Evolutionary conservation across 2,797 vertebrate species (phyloP), one percentile per base, ranked within the genome.

Genomic region (Eupleurogrammus muticus): DNA sequence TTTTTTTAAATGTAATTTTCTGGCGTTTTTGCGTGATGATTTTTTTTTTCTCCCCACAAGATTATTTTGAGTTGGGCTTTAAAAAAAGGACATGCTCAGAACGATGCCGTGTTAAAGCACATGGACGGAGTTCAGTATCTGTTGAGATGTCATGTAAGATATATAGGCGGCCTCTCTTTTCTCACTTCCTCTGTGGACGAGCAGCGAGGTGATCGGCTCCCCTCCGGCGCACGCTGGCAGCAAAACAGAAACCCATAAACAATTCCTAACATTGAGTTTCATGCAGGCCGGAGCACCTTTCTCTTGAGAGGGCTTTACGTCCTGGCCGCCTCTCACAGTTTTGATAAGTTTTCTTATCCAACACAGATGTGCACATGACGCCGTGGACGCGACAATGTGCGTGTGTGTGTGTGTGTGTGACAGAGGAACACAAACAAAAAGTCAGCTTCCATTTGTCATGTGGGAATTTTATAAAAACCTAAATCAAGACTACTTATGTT

Each of bases 181-280:
- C 64, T 23, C 70, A 70, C 64, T 85, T 83, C 80, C 80, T 85
- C 70, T 72, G 69, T 44, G 58, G 68, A 80, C 70, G 75, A 53
- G 55, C 60, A 53, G 55, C 75, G 70, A 77, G 53, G 71, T 70
- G 81, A 86, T 52, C 54, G 2, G 28, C 51, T 65, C 54, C 75
- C 62, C 59, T 72, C 24, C 13, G 23, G 69, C 49, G 48, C 58
- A 77, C 66, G 38, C 54, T 34, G 60, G 69, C 70, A 69, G 64
- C 52, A 70, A 80, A 80, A 81, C 0, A 68, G 49, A 69, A 44
- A 59, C 73, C 79, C 57, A 42, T 73, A 77, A 80, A 89, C 73
- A 72, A 69, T 79, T 66, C 46, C 38, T 42, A 75, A 55, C 16
- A 70, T 53, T 13, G 70, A 35, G 50, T 63, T 75, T 70, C 68